These are phyloP conservation scores for Microcaecilia unicolor DNA, from an alignment of 2,797 vertebrate genomes.

Conservation along the genomic window DNA sequence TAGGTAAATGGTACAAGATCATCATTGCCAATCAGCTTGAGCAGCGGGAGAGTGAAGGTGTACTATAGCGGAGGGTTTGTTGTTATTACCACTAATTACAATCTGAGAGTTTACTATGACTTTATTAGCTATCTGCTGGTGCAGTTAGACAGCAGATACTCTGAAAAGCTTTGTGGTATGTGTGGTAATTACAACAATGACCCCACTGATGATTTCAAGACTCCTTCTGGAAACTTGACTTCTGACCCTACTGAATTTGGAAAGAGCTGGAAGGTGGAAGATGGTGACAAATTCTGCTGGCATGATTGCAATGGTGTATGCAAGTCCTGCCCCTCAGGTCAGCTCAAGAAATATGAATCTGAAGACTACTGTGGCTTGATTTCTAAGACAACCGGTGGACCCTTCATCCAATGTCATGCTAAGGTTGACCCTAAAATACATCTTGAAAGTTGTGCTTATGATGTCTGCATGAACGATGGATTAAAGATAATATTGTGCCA, in stretches of 20 bases:
- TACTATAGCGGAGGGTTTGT: constrained; percentile 34
- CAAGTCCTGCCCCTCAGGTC: constrained; percentile 25
- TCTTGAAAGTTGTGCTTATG: constrained; percentile 58
- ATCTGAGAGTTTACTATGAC: constrained; percentile 57
- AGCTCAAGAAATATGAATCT: constrained; percentile 26
- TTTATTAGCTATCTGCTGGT: constrained; percentile 56
- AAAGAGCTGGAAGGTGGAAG: constrained; percentile 55
- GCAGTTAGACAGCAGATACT: constrained; percentile 52
- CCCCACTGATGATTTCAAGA: constrained; percentile 40
- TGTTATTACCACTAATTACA: constrained; percentile 53
- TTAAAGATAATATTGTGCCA: constrained; percentile 52
- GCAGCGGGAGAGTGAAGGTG: constrained; percentile 36
- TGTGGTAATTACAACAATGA: constrained; percentile 70
- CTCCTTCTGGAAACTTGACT: neutral
- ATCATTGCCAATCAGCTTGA: constrained; percentile 53
- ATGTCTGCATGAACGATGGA: constrained; percentile 57
- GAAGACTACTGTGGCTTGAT: constrained; percentile 16
- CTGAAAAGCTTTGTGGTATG: constrained; percentile 54
- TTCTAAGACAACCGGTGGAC: neutral
- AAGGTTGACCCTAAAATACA: constrained; percentile 48
- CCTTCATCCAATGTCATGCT: constrained; percentile 54
- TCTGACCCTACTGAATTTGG: constrained; percentile 38
- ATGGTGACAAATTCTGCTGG: constrained; percentile 39
- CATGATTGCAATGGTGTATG: constrained; percentile 47
- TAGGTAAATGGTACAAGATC: constrained; percentile 58